These are phyloP conservation scores for Prunella strophiata DNA, from an alignment of 2,797 vertebrate species.

Conservation along the genomic window DNA sequence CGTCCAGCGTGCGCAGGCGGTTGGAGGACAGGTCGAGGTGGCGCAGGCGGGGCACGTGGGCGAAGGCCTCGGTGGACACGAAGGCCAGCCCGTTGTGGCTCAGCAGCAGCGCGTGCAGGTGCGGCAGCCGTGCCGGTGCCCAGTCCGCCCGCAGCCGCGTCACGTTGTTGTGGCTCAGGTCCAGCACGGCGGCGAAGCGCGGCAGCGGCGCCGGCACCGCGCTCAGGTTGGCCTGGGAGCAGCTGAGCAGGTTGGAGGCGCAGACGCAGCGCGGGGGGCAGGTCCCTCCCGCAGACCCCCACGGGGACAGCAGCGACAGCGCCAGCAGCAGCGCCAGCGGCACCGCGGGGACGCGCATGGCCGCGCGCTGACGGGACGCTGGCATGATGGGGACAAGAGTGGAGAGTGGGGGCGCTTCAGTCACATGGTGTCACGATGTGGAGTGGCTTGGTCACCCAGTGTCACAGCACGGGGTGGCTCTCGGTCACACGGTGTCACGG, in stretches of 20 bases:
- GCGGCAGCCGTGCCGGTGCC: slow-evolving; percentile 81
- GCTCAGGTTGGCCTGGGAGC: slow-evolving; percentile 89
- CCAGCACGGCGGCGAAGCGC: slow-evolving; percentile 86
- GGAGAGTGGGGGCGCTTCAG: not conserved
- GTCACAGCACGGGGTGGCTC: not conserved
- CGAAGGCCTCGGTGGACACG: slow-evolving; percentile 92
- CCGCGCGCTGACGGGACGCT: not conserved
- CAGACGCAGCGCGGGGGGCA: slow-evolving; percentile 91
- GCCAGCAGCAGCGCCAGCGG: not conserved
- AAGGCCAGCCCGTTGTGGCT: slow-evolving; percentile 91
- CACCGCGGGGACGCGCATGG: not conserved
- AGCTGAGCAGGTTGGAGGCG: slow-evolving; percentile 96
- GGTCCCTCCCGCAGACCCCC: slow-evolving; percentile 24
- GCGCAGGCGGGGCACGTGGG: slow-evolving; percentile 84
- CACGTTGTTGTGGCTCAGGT: slow-evolving; percentile 93
- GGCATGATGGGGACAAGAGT: not conserved
- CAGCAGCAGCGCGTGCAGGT: slow-evolving; percentile 91
- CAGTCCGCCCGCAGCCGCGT: slow-evolving; percentile 85
- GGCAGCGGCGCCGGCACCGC: slow-evolving; percentile 83
- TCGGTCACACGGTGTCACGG: not conserved
- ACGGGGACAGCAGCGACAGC: not conserved
- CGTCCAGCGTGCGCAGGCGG: slow-evolving; percentile 83
- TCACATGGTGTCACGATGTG: not conserved
- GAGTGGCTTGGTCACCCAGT: not conserved
- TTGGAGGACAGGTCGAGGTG: slow-evolving; percentile 96